Percentiles rank a stretch among this genome's conserved stretches.
Conservation (phyloP, 2,113 vertebrate species). For the Tetrao urogallus region DNA sequence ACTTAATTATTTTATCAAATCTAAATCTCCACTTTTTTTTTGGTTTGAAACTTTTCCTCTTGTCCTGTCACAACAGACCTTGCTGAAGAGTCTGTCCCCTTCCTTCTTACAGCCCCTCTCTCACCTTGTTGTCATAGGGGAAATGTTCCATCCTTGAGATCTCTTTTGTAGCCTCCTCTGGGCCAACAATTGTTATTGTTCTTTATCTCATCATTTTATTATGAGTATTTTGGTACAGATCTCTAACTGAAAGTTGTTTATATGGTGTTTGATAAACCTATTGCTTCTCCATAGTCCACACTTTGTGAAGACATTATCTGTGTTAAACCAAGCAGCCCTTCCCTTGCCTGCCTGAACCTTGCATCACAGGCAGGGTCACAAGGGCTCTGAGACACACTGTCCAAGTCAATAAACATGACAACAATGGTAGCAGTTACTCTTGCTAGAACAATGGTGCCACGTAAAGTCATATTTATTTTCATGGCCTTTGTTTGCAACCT, state of each 20-base stretch:
- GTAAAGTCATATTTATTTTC: conserved; percentile 56
- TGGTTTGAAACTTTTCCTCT: too few relatives aligned
- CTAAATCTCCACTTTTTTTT: too few relatives aligned
- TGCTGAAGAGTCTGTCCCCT: too few relatives aligned
- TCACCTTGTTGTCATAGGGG: too few relatives aligned
- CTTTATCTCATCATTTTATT: background rate
- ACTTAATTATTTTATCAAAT: too few relatives aligned
- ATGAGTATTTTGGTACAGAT: background rate
- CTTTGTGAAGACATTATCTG: background rate
- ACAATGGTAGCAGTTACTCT: conserved; percentile 33
- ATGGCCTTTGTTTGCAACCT: conserved; percentile 52
- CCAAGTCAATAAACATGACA: conserved; percentile 49
- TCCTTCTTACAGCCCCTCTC: too few relatives aligned
- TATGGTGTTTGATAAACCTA: background rate
- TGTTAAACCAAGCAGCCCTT: background rate
- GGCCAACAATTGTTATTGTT: background rate
- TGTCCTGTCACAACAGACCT: too few relatives aligned
- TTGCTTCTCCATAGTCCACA: background rate
- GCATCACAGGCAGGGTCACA: background rate
- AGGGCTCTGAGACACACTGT: background rate
- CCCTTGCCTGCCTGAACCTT: background rate
- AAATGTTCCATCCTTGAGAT: too few relatives aligned
- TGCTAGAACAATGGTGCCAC: background rate
- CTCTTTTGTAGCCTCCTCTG: too few relatives aligned
- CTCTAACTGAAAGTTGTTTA: background rate